Evolutionary conservation across 1,140 invertebrate species (phyloP), one percentile per base, ranked within the genome.

Genomic region (Drosophila lacteicornis): DNA sequence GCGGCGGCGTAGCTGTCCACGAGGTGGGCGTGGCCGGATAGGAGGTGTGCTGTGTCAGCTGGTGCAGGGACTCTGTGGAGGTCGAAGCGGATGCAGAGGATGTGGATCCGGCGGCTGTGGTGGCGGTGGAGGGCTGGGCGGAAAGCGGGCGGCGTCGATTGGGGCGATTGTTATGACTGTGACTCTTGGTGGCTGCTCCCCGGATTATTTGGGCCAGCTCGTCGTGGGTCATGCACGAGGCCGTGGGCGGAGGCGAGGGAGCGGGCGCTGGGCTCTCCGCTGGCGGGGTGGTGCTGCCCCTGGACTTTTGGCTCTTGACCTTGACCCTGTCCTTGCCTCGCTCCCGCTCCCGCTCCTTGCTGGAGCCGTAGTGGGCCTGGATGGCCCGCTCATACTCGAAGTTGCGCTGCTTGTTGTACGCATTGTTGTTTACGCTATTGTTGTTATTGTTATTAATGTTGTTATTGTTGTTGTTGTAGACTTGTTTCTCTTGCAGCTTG

Each of bases 131-230:
- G n/a, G 62, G 50, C 42, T 58, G 62, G 15, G 67, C 61, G 40
- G 65, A 68, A n/a, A 73, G 27, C 2, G 81, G 53, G 0, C 60
- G 69, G 2, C 74, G 62, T 47, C 62, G 49, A 19, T 47, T 49
- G 3, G 45, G 47, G 22, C 55, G 61, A 38, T 61, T 51, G 40
- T 27, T 61, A 38, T 42, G 59, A 42, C 45, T 55, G 19, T 47
- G 67, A 30, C 42, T 55, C 27, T 53, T 70, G 66, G 30, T 60
- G 8, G 80, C 67, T 27, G 73, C 87, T 36, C 83, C 80, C 11
- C 59, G 71, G 7, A 85, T 92, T 38, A 92, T 92, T 53, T 74
- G 57, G 15, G 91, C 86, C 83, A 92, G 56, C 74, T 92, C 91
- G 76, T 92, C 91, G 40, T 84, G 77, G 59, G 63, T 91, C 69